Evolutionary conservation across 1,140 invertebrate species (phyloP).

Genomic region (Scaptomyza montana): DNA sequence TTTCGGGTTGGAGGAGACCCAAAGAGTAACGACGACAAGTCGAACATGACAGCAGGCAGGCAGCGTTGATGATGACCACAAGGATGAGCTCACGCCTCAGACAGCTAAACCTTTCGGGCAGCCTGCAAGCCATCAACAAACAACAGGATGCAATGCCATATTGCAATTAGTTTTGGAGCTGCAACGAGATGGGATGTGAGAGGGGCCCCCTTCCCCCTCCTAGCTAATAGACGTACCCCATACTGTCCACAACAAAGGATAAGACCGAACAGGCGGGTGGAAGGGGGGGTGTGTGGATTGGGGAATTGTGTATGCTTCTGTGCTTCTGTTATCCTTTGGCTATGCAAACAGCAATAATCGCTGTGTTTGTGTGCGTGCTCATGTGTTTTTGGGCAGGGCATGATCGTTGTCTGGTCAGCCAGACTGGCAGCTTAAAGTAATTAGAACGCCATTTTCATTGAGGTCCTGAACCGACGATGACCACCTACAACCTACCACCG

Average conservation of each 20-base stretch:
- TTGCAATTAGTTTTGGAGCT: slow-evolving; percentile 75
- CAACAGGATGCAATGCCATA: slow-evolving; percentile 77
- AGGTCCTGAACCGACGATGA: slow-evolving; percentile 12
- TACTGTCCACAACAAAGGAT: slow-evolving; percentile 35
- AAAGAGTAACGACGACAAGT: slow-evolving; percentile 6
- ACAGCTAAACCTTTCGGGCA: background rate
- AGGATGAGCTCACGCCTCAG: slow-evolving; percentile 29
- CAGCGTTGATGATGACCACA: slow-evolving; percentile 52
- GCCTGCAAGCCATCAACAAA: slow-evolving; percentile 13
- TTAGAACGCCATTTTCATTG: slow-evolving; percentile 73
- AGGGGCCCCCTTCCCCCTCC: slow-evolving; percentile 13
- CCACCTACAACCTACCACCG: background rate
- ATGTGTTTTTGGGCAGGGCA: slow-evolving; percentile 14
- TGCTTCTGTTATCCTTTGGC: slow-evolving; percentile 44
- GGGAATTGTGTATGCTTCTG: background rate
- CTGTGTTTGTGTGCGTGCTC: slow-evolving; percentile 4
- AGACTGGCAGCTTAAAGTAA: slow-evolving; percentile 77
- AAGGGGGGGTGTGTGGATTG: too few relatives aligned
- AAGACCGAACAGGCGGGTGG: background rate
- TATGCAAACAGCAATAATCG: slow-evolving; percentile 54
- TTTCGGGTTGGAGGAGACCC: background rate
- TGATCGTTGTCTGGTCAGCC: slow-evolving; percentile 31
- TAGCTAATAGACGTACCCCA: slow-evolving; percentile 62
- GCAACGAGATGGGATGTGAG: slow-evolving; percentile 21
- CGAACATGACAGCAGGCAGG: slow-evolving; percentile 68